A percentile compares a stretch with the other conserved stretches of the same genome.
Conservation (phyloP, 1,140 invertebrate genomes). For the Drosophila sproati region DNA sequence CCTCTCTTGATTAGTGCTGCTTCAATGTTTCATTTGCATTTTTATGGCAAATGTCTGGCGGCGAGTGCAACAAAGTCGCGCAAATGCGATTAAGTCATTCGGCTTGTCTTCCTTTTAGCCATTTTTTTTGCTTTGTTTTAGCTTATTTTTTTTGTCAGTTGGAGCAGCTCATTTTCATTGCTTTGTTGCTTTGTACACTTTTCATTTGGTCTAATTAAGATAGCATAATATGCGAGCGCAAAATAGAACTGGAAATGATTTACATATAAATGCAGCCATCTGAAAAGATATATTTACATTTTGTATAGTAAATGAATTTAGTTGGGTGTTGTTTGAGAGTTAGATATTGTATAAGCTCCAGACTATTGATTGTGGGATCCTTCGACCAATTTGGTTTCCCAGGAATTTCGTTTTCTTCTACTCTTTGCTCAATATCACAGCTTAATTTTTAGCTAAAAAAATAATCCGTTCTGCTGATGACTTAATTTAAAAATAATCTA, state of each 20-base stretch:
- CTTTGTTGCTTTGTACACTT: constrained; percentile 53
- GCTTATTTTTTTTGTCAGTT: constrained; percentile 30
- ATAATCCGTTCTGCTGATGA: too few relatives aligned
- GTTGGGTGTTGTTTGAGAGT: neutral
- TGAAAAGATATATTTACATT: constrained; percentile 6
- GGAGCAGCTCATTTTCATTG: constrained; percentile 49
- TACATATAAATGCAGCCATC: constrained; percentile 42
- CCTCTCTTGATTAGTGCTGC: constrained; percentile 12
- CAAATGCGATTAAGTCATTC: constrained; percentile 80
- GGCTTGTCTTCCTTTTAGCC: constrained; percentile 39
- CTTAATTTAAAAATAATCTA: too few relatives aligned
- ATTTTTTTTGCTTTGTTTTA: constrained; percentile 1
- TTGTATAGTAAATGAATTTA: neutral
- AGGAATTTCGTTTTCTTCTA: too few relatives aligned
- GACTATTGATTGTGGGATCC: neutral
- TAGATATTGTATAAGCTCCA: too few relatives aligned
- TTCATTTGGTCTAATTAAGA: constrained; percentile 79
- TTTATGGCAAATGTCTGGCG: constrained; percentile 66
- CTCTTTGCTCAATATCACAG: too few relatives aligned
- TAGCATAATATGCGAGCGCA: constrained; percentile 39
- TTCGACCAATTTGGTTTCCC: too few relatives aligned
- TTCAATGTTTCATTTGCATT: constrained; percentile 77
- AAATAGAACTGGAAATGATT: constrained; percentile 47
- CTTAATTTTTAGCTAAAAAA: too few relatives aligned
- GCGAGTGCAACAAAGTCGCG: constrained; percentile 66